Percentiles rank a stretch among this genome's conserved stretches.
Evolutionary conservation across 2,797 vertebrate genomes (phyloP).

Genomic region (Lepus townsendii): DNA sequence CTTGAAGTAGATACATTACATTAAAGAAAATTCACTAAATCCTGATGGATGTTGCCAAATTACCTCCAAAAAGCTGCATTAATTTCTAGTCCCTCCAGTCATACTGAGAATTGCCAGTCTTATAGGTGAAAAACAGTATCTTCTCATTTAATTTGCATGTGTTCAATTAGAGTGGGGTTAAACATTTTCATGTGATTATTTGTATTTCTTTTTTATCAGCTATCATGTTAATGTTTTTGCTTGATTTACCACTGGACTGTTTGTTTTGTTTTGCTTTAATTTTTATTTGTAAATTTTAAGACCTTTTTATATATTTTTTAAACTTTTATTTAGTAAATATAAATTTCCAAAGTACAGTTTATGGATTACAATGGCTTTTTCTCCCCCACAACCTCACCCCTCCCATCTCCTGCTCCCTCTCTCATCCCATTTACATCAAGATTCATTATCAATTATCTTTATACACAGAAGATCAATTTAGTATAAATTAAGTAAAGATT

Average conservation of each 20-base stretch:
- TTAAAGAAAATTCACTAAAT: conserved; percentile 41
- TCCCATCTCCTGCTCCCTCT: too few relatives aligned
- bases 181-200: conserved; percentile 51
- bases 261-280: conserved; percentile 15
- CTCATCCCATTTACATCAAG: too few relatives aligned
- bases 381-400: too few relatives aligned
- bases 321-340: too few relatives aligned
- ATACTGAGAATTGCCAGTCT: conserved; percentile 38
- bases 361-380: too few relatives aligned
- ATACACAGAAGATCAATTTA: too few relatives aligned
- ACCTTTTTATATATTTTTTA: conserved; percentile 51
- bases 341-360: too few relatives aligned
- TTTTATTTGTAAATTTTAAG: conserved; percentile 47
- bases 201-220: conserved; percentile 49
- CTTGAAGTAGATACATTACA: conserved; percentile 50
- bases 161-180: conserved; percentile 55
- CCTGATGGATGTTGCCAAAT: conserved; percentile 44
- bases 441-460: too few relatives aligned
- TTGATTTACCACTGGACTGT: not conserved
- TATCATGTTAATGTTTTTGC: conserved; percentile 50
- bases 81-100: conserved; percentile 34
- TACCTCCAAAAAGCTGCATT: conserved; percentile 47
- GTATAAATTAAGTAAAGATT: too few relatives aligned
- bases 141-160: conserved; percentile 49
- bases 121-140: conserved; percentile 54